Evolutionary conservation across 92 coral and sea anemone species (phyloP).

Genomic region (Chrysogorgia sp.): DNA sequence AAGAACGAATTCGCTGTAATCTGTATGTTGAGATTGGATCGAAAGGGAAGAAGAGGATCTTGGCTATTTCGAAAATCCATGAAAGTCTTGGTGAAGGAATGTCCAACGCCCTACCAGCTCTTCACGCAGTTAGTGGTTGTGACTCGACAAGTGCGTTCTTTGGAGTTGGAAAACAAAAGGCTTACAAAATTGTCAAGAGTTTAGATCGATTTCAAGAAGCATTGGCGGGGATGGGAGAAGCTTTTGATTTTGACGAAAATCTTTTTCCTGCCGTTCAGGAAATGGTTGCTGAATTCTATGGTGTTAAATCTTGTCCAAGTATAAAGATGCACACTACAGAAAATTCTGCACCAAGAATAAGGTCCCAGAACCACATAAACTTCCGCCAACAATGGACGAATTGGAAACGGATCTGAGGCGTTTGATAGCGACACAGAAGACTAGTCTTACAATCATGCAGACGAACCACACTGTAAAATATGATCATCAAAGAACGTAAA

Average conservation of each 20-base stretch:
- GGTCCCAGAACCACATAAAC: slow-evolving; percentile 17
- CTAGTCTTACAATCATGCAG: too few relatives aligned
- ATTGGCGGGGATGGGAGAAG: neutral
- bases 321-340: slow-evolving; percentile 19
- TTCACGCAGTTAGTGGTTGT: slow-evolving; percentile 21
- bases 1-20: neutral
- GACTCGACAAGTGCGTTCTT: slow-evolving; percentile 20
- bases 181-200: slow-evolving; percentile 21
- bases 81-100: slow-evolving; percentile 14
- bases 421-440: neutral
- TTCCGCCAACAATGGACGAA: slow-evolving; percentile 22
- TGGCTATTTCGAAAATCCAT: neutral
- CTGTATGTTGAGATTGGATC: slow-evolving; percentile 18
- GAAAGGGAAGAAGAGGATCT: slow-evolving; percentile 12
- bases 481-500: too few relatives aligned
- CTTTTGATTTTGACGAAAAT: neutral
- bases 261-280: slow-evolving; percentile 12
- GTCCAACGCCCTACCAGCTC: slow-evolving; percentile 17
- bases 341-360: neutral
- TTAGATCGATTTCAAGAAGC: neutral
- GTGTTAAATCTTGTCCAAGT: neutral
- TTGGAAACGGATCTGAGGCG: neutral
- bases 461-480: too few relatives aligned
- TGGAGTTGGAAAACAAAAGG: slow-evolving; percentile 26
- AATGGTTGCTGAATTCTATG: too few relatives aligned